Base-by-base conservation (phyloP, 2,797 vertebrate genomes). In the Synanceia verrucosa region DNA sequence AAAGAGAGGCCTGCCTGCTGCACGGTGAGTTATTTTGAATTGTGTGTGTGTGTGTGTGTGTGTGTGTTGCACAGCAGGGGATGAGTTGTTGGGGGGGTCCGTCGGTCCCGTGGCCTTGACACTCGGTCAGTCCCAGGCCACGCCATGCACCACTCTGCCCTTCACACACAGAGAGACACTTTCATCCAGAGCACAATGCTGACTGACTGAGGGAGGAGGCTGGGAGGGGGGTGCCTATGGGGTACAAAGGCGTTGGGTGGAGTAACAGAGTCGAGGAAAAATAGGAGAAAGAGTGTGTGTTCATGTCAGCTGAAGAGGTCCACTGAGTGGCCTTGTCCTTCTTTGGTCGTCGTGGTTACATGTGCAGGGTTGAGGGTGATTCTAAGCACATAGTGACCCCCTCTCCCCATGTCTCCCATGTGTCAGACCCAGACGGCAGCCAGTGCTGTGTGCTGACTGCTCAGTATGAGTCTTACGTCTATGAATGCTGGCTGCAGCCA, bases 1-100 rank as follows among this genome's bases (percentile, higher is more conserved):
- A 6, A 97, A 96, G 84, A 96, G 95, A 91, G 96, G 96, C 78
- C 92, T 99, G 82, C 93, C 95, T 55, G 92, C 95, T 76, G 94
- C 94, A 70, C 93, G 97, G 97, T 99, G 89, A 95, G 96, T 85
- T 61, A 16, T 48, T 62, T 21, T 50, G 2, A 29, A 29, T 48
- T 63, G 2, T 46, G 10, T 73, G 13, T 76, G 19, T 58, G 67
- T 65, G 37, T 74, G 65, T 59, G 53, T 46, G 10, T 64, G 44
- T 55, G 52, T 19, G 53, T n/a, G 43, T 19, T 33, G 19, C 44
- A 9, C 44, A 58, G 24, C 65, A 37, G 33, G 29, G 39, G 41
- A 55, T 66, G 62, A 69, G 31, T 51, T 76, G 70, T 81, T 68
- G 62, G 64, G 53, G 31, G 21, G 61, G 72, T 28, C 36, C 70